Conservation (phyloP, 2,888 invertebrate species). For the Agrotis segetum region DNA sequence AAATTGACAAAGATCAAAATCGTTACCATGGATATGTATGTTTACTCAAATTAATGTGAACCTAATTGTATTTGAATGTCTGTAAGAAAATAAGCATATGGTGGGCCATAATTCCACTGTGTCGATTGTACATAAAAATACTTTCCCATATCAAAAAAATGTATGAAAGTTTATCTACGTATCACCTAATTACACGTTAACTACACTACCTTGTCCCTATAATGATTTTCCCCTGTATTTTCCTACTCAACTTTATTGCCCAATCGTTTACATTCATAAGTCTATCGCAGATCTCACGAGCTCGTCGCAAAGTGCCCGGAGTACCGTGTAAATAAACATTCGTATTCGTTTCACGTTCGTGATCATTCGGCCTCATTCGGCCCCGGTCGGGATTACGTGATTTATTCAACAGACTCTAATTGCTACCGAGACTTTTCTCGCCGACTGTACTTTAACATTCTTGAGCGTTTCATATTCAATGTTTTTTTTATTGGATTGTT, state of each 20-base stretch:
- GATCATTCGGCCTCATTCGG: conserved; percentile 70
- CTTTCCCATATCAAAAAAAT: background rate
- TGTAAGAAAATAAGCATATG: too few species aligned
- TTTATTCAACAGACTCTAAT: conserved; percentile 76
- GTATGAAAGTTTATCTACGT: background rate
- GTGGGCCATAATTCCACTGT: too few species aligned
- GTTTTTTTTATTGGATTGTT: conserved; percentile 2
- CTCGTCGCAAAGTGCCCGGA: conserved; percentile 64
- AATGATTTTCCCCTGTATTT: conserved; percentile 23
- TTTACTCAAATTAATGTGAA: too few species aligned
- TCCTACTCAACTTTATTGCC: conserved; percentile 33
- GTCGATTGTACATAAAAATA: background rate
- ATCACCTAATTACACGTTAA: conserved; percentile 7
- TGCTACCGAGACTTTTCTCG: conserved; percentile 66
- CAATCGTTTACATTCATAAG: conserved; percentile 48
- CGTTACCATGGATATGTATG: too few species aligned
- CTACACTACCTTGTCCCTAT: background rate
- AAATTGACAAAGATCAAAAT: too few species aligned
- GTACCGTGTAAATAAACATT: conserved; percentile 77
- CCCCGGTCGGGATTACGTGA: conserved; percentile 69
- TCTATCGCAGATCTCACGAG: conserved; percentile 46
- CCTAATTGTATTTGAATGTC: too few species aligned
- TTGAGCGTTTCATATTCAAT: conserved; percentile 51
- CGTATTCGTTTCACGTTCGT: conserved; percentile 70
- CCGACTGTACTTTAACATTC: conserved; percentile 58